Evolutionary conservation across 2,797 vertebrate species (phyloP), one percentile per base, ranked within the genome.

Genomic region (Eleutherodactylus coqui): DNA sequence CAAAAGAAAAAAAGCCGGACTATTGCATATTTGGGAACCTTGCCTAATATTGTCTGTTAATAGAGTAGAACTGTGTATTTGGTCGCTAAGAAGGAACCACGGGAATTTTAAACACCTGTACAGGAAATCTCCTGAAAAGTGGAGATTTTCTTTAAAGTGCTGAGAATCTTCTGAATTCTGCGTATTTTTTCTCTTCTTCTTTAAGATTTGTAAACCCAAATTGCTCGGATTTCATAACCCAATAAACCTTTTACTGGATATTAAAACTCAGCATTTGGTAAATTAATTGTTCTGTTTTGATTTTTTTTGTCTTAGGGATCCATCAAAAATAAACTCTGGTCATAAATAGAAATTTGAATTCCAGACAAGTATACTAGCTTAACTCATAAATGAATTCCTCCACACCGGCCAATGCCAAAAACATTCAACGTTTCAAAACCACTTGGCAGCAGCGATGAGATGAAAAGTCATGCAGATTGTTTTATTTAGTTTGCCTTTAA

Each of bases 301-400:
- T 4, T 29, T 36, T 93, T 90, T 76, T 34, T 84, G 24, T 53
- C 64, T 92, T 90, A 89, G 91, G 92, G 90, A 90, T 88, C 90
- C 89, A 93, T 94, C 92, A 92, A 90, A 92, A 90, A 90, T 93
- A 55, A 92, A 89, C 87, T 92, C 92, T 90, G 91, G 90, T 86
- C 89, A 88, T 92, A 95, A 93, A 94, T 94, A 96, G 94, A 92
- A 95, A 96, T 96, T 93, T 94, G 95, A 96, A 95, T 95, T 95
- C 94, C 93, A 91, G 90, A 94, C 93, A 94, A 95, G 95, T 91
- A 93, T 93, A 93, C 95, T 95, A 95, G 95, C 93, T 94, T 93
- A 94, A 93, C 93, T 95, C 94, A 95, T 96, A 96, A 96, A 96
- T 95, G 96, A 95, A 93, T 96, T 96, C 95, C 95, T 96, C 95